Base-by-base conservation (phyloP, 2,113 vertebrate genomes). In the Pangasianodon gigas region DNA sequence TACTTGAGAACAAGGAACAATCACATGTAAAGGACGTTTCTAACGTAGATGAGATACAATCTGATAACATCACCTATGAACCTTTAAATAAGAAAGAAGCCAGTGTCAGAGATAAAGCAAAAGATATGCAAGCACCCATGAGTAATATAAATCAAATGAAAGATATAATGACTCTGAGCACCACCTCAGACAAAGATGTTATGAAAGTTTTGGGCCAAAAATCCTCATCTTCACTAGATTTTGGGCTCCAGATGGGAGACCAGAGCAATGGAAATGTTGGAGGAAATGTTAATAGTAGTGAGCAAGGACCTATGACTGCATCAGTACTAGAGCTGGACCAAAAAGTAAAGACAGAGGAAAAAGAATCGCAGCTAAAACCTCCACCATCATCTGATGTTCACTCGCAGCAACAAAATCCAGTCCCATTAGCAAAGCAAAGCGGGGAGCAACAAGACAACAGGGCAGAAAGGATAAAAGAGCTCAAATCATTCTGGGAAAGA, bases 401-500 rank as follows among this genome's bases (percentile, higher is more conserved):
- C 26, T 82, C 56, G 7, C 44, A 84, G 67, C 88, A 90, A 21
- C n/a, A 32, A 82, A 89, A 52, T 69, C 74, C 65, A 65, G 58
- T 71, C 3, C 41, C 86, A 37, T 52, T 48, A 41, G 48, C 84
- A 46, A 91, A 86, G 48, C 87, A 94, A 88, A 90, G 56, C 18
- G 18, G 6, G 0, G 48, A 92, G 48, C 87, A 91, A 24, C 92
- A 93, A 83, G 95, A 95, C 37, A 92, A 58, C 85, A 93, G 90
- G 69, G 90, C 93, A 60, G 94, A 95, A 92, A 96, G 89, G 92
- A 95, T 98, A 89, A 97, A 94, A 87, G 96, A 97, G 80, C 97
- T 98, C 26, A 98, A 96, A 94, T 95, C 94, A 54, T 98, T 98
- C 90, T 99, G 98, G 98, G 97, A 99, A 95, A 94, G 95, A 86